Percentiles rank a stretch among this genome's conserved stretches.
These are phyloP conservation scores for Proctacanthus coquilletti DNA, from an alignment of 1,140 invertebrate species.

Conservation along the genomic window DNA sequence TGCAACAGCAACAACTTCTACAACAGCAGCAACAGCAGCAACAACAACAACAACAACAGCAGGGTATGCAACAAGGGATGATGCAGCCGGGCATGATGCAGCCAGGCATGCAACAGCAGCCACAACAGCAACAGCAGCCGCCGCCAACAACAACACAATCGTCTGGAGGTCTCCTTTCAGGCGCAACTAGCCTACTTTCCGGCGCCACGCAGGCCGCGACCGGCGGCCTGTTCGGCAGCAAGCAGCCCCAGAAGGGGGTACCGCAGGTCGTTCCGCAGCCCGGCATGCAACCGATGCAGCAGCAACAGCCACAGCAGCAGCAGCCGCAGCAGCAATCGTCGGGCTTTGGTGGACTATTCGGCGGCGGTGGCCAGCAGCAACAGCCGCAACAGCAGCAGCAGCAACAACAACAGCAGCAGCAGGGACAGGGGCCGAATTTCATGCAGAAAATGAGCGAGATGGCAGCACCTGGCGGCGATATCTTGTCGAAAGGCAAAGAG, in stretches of 20 bases:
- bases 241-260: slow-evolving; percentile 29
- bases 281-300: slow-evolving; percentile 30
- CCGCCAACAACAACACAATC: slow-evolving; percentile 21
- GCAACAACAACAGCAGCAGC: slow-evolving; percentile 29
- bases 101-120: slow-evolving; percentile 22
- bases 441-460: slow-evolving; percentile 41
- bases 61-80: slow-evolving; percentile 21
- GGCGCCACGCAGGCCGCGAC: slow-evolving; percentile 31
- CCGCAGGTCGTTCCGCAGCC: slow-evolving; percentile 27
- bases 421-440: slow-evolving; percentile 18
- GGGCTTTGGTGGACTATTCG: slow-evolving; percentile 17
- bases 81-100: slow-evolving; percentile 16
- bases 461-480: slow-evolving; percentile 63
- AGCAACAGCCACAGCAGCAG: slow-evolving; percentile 28
- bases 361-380: slow-evolving; percentile 13
- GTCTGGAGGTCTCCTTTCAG: slow-evolving; percentile 27
- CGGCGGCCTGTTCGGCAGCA: slow-evolving; percentile 30
- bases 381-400: slow-evolving; percentile 30
- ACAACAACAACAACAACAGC: slow-evolving; percentile 25
- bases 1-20: slow-evolving; percentile 30
- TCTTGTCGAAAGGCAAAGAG: slow-evolving; percentile 78
- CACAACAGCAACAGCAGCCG: slow-evolving; percentile 27
- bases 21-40: slow-evolving; percentile 27
- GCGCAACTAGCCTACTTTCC: slow-evolving; percentile 28
- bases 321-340: slow-evolving; percentile 15